Base-by-base conservation (phyloP, 1,140 invertebrate species). In the Spodoptera litura region DNA sequence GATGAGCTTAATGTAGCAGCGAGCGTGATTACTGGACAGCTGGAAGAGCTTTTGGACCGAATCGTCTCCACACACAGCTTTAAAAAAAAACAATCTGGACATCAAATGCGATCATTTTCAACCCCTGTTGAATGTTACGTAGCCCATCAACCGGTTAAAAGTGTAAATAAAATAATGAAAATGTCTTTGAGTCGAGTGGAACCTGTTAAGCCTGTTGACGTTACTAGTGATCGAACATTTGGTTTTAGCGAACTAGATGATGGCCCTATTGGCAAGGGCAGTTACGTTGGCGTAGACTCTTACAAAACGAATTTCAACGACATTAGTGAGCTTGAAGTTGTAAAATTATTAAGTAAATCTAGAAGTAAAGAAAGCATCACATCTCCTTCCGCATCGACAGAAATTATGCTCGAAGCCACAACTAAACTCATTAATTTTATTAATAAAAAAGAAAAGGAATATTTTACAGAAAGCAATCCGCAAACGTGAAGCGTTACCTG, bases 391-490 rank as follows among this genome's bases (percentile, higher is more conserved):
- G 15, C 5, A 11, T 78, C 70, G 66, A 25, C 49, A 74, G 72
- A 83, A 59, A 79, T 52, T 27, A 81, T 85, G n/a, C 9, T 83
- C 9, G 49, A 83, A 70, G 85, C 88, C 27, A 83, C 85, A 52
- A 71, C 82, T 3, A 85, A 89, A 79, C 79, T 92, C 20, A 82
- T 91, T 35, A 80, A 83, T 78, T 92, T 92, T 82, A 87, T 92
- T 27, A 88, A 85, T 62, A 64, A 81, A 70, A 92, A 90, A 83
- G 85, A 92, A 86, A 88, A 85, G 76, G 87, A 91, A 81, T 89
- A 88, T 70, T 71, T 61, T 25, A 9, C 31, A 38, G 68, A 44
- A 64, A 6, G 10, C 25, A 31, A 13, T 20, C 9, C 15, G 5
- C 58, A 13, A 31, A 35, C 2, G 5, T 61, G 58, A 61, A 61